These are phyloP conservation scores for Myocastor coypus DNA, from an alignment of 2,113 vertebrate genomes.

Conservation along the genomic window DNA sequence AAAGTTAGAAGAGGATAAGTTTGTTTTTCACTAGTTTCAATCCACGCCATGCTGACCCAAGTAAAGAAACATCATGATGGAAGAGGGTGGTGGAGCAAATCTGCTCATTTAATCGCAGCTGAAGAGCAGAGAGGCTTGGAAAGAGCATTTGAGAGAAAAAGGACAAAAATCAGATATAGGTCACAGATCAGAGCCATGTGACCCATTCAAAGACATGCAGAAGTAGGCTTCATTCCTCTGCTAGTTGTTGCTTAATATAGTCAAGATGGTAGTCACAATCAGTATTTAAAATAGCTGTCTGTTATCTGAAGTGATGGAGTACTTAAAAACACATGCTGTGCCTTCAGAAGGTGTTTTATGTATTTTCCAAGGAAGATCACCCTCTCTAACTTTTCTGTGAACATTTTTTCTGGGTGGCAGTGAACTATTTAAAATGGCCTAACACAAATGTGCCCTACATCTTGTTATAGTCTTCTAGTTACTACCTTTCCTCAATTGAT, in stretches of 20 bases:
- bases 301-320: no score
- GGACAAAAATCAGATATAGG: background rate
- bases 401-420: background rate
- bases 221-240: background rate
- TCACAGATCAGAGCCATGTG: background rate
- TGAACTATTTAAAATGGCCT: background rate
- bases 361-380: rapidly evolving
- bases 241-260: background rate
- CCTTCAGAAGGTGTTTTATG: background rate
- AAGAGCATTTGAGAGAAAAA: background rate
- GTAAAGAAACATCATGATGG: background rate
- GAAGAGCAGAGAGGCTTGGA: background rate
- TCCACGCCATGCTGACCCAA: background rate
- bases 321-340: rapidly evolving
- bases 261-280: background rate
- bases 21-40: background rate
- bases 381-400: no score
- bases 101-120: background rate
- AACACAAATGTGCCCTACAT: rapidly evolving
- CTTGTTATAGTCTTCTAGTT: no score
- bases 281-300: background rate
- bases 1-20: background rate
- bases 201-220: background rate
- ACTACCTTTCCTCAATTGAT: background rate
- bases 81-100: background rate